Conservation (phyloP, 2,113 vertebrate species). For the Tyrannus savana region DNA sequence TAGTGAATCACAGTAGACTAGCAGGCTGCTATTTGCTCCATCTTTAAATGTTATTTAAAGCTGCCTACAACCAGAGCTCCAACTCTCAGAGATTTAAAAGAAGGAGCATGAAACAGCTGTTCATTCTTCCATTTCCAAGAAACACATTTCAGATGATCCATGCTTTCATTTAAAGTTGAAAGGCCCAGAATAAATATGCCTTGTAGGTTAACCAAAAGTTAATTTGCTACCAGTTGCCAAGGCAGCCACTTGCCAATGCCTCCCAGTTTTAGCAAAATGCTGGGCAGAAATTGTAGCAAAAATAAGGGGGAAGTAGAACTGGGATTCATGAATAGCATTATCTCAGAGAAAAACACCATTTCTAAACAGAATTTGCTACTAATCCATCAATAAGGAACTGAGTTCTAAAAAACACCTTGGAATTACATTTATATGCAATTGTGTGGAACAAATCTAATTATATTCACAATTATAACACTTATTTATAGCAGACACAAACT, state of each 20-base stretch:
- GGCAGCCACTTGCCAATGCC: conserved; percentile 49
- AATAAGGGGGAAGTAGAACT: neutral
- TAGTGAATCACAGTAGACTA: neutral
- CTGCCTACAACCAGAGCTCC: neutral
- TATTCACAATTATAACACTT: conserved; percentile 56
- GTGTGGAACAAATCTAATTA: conserved; percentile 61
- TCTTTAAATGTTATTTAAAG: conserved; percentile 56
- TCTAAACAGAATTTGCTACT: neutral
- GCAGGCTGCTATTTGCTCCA: conserved; percentile 32
- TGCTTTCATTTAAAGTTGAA: conserved; percentile 58
- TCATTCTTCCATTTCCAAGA: conserved; percentile 52
- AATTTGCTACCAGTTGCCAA: conserved; percentile 52
- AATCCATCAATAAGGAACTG: conserved; percentile 31
- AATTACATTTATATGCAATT: conserved; percentile 32
- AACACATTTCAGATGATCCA: conserved; percentile 47
- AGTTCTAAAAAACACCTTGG: conserved; percentile 34
- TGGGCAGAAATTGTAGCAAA: conserved; percentile 12
- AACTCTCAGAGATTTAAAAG: conserved; percentile 25
- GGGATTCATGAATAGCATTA: conserved; percentile 14
- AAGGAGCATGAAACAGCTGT: conserved; percentile 33
- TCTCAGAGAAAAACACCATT: conserved; percentile 12
- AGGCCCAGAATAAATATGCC: conserved; percentile 13
- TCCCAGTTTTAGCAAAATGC: conserved; percentile 30
- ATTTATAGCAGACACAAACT: conserved; percentile 50
- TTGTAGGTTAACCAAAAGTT: conserved; percentile 49